Evolutionary conservation across 2,888 invertebrate genomes (phyloP).

Genomic region (Platycnemis pennipes): DNA sequence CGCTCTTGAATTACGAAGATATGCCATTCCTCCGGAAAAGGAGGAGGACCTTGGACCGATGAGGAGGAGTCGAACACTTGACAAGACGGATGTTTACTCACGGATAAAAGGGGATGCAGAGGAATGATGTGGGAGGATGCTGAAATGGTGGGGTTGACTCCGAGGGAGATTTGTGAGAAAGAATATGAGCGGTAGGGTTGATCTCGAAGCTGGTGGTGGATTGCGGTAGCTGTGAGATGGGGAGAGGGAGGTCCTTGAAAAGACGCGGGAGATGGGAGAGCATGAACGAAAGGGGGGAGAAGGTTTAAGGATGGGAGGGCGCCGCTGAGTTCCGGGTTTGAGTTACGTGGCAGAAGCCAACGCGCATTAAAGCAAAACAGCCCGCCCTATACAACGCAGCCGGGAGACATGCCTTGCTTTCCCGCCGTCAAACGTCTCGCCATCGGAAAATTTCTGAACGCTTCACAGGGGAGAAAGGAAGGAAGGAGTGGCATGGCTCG

Average conservation of each 20-base stretch:
- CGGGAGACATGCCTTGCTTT: background rate
- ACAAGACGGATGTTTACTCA: conserved; percentile 52
- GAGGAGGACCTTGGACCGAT: background rate
- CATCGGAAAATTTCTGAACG: background rate
- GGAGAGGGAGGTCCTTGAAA: background rate
- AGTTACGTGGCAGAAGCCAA: background rate
- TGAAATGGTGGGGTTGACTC: background rate
- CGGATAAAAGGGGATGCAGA: background rate
- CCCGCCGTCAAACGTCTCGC: background rate
- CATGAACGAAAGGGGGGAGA: too few relatives aligned
- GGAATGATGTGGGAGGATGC: background rate
- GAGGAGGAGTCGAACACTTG: conserved; percentile 28
- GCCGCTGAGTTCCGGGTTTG: background rate
- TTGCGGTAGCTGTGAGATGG: too few relatives aligned
- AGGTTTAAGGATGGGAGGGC: background rate
- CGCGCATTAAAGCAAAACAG: background rate
- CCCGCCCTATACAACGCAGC: background rate
- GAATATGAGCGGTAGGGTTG: background rate
- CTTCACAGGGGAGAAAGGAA: background rate
- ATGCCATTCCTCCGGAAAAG: background rate
- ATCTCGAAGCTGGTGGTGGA: background rate
- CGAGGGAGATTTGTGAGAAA: background rate
- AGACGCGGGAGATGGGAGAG: background rate
- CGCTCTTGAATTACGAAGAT: background rate
- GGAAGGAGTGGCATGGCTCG: background rate